These are phyloP conservation scores for Lasioglossum lativentre DNA, from an alignment of 2,888 invertebrate species.

Conservation along the genomic window DNA sequence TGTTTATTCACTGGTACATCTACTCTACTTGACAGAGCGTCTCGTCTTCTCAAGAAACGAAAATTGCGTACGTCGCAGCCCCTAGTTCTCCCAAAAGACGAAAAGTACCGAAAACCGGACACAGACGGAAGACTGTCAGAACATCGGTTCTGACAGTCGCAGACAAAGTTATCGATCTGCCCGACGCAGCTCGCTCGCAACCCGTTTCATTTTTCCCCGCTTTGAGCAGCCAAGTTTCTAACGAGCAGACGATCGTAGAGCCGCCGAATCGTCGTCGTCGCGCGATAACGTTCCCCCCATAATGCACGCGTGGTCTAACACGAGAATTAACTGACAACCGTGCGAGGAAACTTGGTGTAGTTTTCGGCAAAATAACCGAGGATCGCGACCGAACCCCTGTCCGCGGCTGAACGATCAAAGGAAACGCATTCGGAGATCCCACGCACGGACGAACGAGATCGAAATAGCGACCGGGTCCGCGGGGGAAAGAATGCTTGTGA, in stretches of 20 bases:
- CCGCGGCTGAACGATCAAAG: constrained; percentile 6
- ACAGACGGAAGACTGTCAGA: background rate
- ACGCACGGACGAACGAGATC: background rate
- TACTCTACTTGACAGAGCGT: too few relatives aligned
- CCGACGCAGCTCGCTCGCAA: background rate
- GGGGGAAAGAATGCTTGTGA: background rate
- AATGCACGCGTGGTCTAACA: background rate
- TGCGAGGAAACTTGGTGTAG: background rate
- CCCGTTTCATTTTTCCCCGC: background rate
- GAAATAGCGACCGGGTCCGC: background rate
- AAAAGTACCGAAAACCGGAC: background rate
- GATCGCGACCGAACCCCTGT: background rate
- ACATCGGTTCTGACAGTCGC: background rate
- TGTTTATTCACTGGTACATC: too few relatives aligned
- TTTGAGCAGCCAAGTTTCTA: constrained; percentile 11
- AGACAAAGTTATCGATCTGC: background rate
- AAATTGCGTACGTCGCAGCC: background rate
- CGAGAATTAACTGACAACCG: constrained; percentile 6
- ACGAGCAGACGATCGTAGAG: background rate
- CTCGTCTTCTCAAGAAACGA: background rate
- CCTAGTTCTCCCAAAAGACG: background rate
- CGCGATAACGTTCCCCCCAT: background rate
- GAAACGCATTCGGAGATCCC: background rate
- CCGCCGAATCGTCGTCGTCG: background rate
- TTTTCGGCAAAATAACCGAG: background rate